Conservation (phyloP, 2,113 vertebrate genomes). For the Xenotilapia leptura region DNA sequence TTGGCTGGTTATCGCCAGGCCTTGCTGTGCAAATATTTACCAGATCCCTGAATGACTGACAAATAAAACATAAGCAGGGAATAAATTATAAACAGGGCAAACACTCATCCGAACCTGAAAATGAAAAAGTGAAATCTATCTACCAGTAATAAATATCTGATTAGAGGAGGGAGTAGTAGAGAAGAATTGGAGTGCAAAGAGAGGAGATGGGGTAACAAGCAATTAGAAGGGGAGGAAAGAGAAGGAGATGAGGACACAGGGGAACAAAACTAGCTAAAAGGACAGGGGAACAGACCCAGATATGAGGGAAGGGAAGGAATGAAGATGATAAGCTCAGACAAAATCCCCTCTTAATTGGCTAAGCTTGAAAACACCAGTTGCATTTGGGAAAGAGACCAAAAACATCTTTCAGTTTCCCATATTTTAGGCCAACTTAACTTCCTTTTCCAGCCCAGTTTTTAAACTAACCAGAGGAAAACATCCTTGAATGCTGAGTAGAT, state of each 20-base stretch:
- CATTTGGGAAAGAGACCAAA: background rate
- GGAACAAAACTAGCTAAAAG: background rate
- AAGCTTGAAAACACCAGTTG: background rate
- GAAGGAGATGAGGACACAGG: background rate
- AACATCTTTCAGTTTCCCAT: background rate
- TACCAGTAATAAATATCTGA: background rate
- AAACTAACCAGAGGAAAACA: background rate
- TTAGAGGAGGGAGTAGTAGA: background rate
- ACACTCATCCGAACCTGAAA: constrained; percentile 1
- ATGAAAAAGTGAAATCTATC: constrained; percentile 10
- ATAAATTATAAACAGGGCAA: constrained; percentile 9
- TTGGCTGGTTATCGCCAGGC: constrained; percentile 22
- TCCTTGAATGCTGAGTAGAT: background rate
- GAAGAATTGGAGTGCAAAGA: background rate
- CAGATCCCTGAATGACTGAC: constrained; percentile 29
- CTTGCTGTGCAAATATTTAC: constrained; percentile 46
- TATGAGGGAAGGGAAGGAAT: background rate
- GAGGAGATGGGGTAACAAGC: background rate
- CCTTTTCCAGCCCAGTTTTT: background rate
- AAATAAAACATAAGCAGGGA: constrained; percentile 49
- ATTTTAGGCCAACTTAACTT: background rate
- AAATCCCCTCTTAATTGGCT: background rate
- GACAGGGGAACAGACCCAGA: background rate
- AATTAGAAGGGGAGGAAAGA: background rate
- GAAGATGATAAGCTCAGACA: background rate